Evolutionary conservation across 2,797 vertebrate species (phyloP), one percentile per base, ranked within the genome.

Genomic region (Acipenser ruthenus): DNA sequence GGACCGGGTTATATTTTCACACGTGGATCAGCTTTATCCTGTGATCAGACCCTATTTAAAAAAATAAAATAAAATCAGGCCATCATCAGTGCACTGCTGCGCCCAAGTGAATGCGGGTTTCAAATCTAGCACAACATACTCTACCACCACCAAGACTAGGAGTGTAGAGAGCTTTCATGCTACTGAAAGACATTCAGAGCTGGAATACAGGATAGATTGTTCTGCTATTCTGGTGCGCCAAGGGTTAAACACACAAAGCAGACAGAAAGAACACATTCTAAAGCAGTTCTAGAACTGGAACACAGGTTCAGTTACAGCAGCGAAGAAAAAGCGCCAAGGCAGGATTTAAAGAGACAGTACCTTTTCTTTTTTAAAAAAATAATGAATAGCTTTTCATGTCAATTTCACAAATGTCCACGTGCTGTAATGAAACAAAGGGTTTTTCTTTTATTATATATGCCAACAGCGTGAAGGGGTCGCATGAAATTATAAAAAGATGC

Each of bases 321-420:
- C 78, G 83, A 70, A 80, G 18, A 23, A 55, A n/a, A 55, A 55
- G n/a, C n/a, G 76, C 71, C 62, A 66, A 60, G 79, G 78, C 74
- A 72, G 56, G 83, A 84, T 87, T 91, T 90, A 90, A 90, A 94
- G 92, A 94, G 92, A 92, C 91, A 91, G 92, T 87, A 93, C 90
- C 85, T 88, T 82, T 91, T 86, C 75, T 70, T 69, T 83, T 74
- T 84, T 58, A 56, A 56, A 56, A 10, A 58, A 11, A 12, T 6
- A 58, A 58, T n/a, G 4, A n/a, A 58, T 5, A n/a, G 12, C 13
- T 1, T 11, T 86, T 89, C 89, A 89, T 91, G 90, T 91, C 90
- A 91, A 91, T 91, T 91, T 90, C 90, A 91, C 90, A 91, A 90
- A 90, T 87, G 83, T 83, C 86, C 86, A 83, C 85, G 78, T 83